Conservation (phyloP, 2,113 vertebrate species). For the Fulica atra region DNA sequence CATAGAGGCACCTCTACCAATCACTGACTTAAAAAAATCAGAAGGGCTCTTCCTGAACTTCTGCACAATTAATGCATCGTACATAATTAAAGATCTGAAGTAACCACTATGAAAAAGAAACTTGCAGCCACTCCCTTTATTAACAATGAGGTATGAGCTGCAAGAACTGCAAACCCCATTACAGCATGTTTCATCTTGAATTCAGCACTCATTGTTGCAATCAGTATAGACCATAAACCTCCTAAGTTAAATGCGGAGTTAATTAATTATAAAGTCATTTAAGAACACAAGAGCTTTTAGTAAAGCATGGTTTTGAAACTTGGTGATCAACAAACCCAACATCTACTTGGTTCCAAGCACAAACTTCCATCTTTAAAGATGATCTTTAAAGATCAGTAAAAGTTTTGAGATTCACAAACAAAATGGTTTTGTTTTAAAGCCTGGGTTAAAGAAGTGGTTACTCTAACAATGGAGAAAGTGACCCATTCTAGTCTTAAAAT, state of each 20-base stretch:
- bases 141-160: background rate
- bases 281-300: background rate
- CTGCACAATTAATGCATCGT: fast-evolving
- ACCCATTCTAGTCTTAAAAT: background rate
- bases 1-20: background rate
- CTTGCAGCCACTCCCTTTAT: background rate
- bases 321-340: background rate
- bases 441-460: background rate
- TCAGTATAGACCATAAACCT: background rate
- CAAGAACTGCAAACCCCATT: background rate
- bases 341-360: background rate
- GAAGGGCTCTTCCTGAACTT: background rate
- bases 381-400: background rate
- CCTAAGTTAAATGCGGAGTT: background rate
- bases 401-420: background rate
- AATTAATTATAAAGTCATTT: background rate
- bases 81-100: background rate
- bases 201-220: background rate
- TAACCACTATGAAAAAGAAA: background rate
- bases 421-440: background rate
- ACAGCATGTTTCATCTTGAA: background rate
- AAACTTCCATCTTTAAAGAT: background rate
- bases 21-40: background rate
- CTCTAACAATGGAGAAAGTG: background rate
- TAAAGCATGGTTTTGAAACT: background rate